phyloP scores from a whole-genome alignment of 2,797 vertebrate genomes.

The Hippopotamyrus pictus region DNA sequence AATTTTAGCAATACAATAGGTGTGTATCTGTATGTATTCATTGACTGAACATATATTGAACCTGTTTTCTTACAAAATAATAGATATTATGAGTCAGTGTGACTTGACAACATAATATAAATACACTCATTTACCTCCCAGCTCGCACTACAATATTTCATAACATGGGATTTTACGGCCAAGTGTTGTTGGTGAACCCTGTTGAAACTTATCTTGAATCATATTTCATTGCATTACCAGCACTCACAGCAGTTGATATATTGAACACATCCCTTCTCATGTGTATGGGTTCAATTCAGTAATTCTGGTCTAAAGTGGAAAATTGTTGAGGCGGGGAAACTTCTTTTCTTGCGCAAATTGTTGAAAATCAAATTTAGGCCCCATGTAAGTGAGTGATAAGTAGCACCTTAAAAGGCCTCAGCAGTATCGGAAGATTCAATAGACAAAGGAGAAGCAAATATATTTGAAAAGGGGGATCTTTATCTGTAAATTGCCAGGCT shows the following conservation, averaged over 20 bases:
- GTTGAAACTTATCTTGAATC: background rate
- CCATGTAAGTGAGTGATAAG: background rate
- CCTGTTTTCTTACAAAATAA: background rate
- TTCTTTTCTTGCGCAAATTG: background rate
- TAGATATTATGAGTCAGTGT: background rate
- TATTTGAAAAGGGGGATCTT: background rate
- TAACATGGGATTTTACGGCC: background rate
- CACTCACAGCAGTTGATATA: background rate
- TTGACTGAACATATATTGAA: background rate
- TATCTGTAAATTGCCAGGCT: background rate
- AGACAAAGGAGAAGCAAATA: background rate
- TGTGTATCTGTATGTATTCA: background rate
- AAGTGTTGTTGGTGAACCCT: background rate
- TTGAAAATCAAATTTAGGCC: background rate
- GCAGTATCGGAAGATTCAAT: background rate
- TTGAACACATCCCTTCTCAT: background rate
- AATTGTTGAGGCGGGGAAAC: background rate
- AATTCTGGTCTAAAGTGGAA: background rate
- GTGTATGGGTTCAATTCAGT: background rate
- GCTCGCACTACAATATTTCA: background rate
- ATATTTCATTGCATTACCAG: background rate
- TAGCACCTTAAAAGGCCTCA: background rate
- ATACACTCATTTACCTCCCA: background rate
- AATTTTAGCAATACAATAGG: background rate
- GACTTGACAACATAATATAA: background rate